phyloP scores from a whole-genome alignment of 2,888 invertebrate genomes.

The Leptinotarsa juncta region DNA sequence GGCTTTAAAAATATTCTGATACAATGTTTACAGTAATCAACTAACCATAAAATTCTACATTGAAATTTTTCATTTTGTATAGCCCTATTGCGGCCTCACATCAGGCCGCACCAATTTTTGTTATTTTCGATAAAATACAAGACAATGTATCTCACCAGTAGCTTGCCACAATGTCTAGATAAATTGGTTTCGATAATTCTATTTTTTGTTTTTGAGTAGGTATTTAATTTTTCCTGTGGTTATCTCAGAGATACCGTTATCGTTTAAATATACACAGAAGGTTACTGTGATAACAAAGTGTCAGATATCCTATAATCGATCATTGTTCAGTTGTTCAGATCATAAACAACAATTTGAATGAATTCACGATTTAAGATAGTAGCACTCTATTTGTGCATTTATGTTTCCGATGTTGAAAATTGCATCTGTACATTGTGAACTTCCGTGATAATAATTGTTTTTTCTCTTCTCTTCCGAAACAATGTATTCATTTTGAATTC shows the following conservation, averaged over 20 bases:
- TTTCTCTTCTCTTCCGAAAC: too few relatives aligned
- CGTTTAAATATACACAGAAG: slow-evolving; percentile 30
- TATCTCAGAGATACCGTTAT: slow-evolving; percentile 32
- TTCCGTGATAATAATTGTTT: too few relatives aligned
- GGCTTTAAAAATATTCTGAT: too few relatives aligned
- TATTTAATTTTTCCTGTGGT: slow-evolving; percentile 7
- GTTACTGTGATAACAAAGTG: slow-evolving; percentile 33
- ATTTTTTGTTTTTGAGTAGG: slow-evolving; percentile 5
- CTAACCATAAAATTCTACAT: too few relatives aligned
- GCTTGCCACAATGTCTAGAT: not conserved
- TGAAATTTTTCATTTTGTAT: too few relatives aligned
- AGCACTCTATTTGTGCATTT: not conserved
- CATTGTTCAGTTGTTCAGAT: slow-evolving; percentile 28
- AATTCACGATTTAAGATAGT: not conserved
- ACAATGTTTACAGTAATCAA: too few relatives aligned
- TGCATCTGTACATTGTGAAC: too few relatives aligned
- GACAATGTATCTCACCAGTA: not conserved
- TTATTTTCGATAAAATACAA: too few relatives aligned
- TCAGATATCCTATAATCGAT: slow-evolving; percentile 24
- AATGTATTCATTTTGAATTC: too few relatives aligned
- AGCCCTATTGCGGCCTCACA: too few relatives aligned
- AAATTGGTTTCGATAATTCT: not conserved
- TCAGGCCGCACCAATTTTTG: too few relatives aligned
- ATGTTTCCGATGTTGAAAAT: not conserved
- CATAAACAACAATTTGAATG: slow-evolving; percentile 13